Percentiles rank a stretch among this genome's conserved stretches.
phyloP scores from a whole-genome alignment of 2,888 invertebrate species.

The Eupithecia subumbrata region DNA sequence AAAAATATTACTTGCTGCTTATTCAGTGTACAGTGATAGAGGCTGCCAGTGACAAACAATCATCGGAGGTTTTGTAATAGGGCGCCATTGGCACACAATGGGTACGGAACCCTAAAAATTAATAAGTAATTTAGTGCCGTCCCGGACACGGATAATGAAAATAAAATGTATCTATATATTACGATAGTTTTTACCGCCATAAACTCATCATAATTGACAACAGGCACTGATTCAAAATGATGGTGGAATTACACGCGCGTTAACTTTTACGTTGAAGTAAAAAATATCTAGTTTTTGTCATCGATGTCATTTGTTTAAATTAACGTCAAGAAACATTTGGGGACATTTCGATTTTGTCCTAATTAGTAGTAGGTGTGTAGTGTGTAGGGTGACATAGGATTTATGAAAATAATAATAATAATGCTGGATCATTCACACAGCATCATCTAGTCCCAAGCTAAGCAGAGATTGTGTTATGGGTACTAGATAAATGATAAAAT shows the following conservation, averaged over 20 bases:
- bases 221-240: slow-evolving; percentile 31
- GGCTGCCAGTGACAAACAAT: not conserved
- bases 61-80: not conserved
- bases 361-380: not conserved
- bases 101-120: not conserved
- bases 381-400: no score
- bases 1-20: not conserved
- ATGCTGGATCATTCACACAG: not conserved
- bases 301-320: slow-evolving; percentile 7
- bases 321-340: not conserved
- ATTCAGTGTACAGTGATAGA: not conserved
- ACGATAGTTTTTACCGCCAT: slow-evolving; percentile 6
- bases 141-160: not conserved
- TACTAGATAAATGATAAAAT: not conserved
- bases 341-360: not conserved
- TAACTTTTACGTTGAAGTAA: slow-evolving; percentile 9
- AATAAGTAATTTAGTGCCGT: not conserved
- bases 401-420: not conserved
- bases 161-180: not conserved
- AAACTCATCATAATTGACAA: slow-evolving; percentile 28
- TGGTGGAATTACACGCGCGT: slow-evolving; percentile 14
- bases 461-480: not conserved
- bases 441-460: not conserved
- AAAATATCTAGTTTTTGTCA: slow-evolving; percentile 13
- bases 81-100: not conserved